Percentiles rank a stretch among this genome's conserved stretches.
phyloP scores from a whole-genome alignment of 2,888 invertebrate genomes.

The Platycnemis pennipes region DNA sequence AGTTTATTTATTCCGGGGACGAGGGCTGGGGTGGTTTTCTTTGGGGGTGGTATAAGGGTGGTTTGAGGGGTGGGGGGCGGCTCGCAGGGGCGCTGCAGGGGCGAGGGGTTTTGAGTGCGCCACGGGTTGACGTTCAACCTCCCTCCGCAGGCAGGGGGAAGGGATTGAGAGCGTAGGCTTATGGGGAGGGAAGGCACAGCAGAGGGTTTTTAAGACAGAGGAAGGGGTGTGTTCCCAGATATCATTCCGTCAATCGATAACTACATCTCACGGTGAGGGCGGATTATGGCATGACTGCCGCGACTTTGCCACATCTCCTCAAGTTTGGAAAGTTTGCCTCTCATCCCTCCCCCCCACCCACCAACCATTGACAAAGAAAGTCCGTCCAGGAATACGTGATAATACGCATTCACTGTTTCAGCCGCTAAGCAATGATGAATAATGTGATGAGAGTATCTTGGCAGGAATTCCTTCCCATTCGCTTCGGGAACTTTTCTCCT shows the following conservation, averaged over 20 bases:
- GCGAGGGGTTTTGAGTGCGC: background rate
- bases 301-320: too few species aligned
- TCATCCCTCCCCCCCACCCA: too few species aligned
- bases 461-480: too few species aligned
- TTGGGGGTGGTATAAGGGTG: background rate
- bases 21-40: background rate
- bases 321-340: too few species aligned
- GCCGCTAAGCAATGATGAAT: too few species aligned
- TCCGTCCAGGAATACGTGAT: too few species aligned
- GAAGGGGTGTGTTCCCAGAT: conserved; percentile 12
- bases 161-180: background rate
- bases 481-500: too few species aligned
- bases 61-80: background rate
- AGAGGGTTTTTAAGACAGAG: background rate
- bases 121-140: background rate
- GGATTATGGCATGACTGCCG: background rate
- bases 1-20: conserved; percentile 58
- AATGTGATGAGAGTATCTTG: too few species aligned
- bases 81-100: background rate
- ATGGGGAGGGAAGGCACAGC: background rate
- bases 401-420: too few species aligned
- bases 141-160: background rate
- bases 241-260: conserved; percentile 67
- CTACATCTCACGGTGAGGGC: background rate
- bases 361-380: too few species aligned